phyloP scores from a whole-genome alignment of 2,888 invertebrate genomes.

The Cryptocephalus moraei region DNA sequence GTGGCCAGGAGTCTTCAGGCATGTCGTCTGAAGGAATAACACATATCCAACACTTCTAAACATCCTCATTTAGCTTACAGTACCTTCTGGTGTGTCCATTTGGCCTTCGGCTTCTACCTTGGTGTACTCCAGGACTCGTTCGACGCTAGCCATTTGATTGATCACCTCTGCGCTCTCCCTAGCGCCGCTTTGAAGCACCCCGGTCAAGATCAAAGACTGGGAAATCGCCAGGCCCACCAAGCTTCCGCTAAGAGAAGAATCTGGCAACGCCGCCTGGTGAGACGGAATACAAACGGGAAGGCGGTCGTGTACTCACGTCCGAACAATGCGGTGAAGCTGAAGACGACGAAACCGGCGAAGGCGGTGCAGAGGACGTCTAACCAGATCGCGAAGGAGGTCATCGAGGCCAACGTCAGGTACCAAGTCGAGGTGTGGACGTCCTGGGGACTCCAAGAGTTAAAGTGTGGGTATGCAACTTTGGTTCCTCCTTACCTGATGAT shows the following conservation, averaged over 20 bases:
- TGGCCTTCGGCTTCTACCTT: slow-evolving; percentile 59
- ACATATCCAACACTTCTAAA: slow-evolving; percentile 18
- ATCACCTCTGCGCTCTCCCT: slow-evolving; percentile 68
- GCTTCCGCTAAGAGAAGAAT: slow-evolving; percentile 13
- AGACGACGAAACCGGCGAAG: slow-evolving; percentile 50
- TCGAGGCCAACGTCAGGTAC: slow-evolving; percentile 50
- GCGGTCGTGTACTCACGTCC: slow-evolving; percentile 19
- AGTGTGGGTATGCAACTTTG: background rate
- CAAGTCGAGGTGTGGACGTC: slow-evolving; percentile 52
- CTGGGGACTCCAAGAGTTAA: slow-evolving; percentile 8
- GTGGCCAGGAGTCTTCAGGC: slow-evolving; percentile 51
- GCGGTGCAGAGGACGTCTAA: slow-evolving; percentile 49
- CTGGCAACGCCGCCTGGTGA: background rate
- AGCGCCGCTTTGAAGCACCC: slow-evolving; percentile 73
- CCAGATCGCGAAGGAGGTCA: slow-evolving; percentile 55
- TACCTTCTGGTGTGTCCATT: slow-evolving; percentile 41
- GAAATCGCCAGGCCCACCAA: slow-evolving; percentile 26
- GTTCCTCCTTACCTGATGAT: slow-evolving; percentile 16
- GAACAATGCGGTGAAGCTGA: slow-evolving; percentile 42
- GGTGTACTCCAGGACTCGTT: slow-evolving; percentile 64
- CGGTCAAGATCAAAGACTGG: slow-evolving; percentile 28
- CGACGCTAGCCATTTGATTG: slow-evolving; percentile 69
- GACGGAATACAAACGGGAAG: background rate
- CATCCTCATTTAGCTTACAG: background rate
- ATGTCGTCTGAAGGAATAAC: slow-evolving; percentile 1